Evolutionary conservation across 2,113 vertebrate species (phyloP).

Genomic region (Burhinus oedicnemus): DNA sequence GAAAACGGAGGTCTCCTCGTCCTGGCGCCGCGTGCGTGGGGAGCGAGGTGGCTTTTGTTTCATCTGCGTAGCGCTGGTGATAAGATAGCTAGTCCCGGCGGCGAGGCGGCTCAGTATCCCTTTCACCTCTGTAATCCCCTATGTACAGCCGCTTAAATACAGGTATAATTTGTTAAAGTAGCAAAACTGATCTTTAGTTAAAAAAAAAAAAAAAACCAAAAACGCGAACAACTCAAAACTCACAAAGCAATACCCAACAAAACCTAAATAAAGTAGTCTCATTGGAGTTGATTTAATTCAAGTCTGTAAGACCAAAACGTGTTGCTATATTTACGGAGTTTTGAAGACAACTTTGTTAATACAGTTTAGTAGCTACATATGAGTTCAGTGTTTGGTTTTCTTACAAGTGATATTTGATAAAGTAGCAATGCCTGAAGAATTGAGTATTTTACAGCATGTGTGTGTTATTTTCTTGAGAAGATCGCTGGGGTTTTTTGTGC

Average conservation of each 20-base stretch:
- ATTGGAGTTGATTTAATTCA: neutral
- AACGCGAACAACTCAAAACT: neutral
- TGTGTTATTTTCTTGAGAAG: neutral
- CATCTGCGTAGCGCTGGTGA: fast-evolving
- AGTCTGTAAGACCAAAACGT: fast-evolving
- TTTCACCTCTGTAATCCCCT: fast-evolving
- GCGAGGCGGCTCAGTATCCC: fast-evolving
- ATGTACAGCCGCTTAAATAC: fast-evolving
- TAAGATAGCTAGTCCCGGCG: too few relatives aligned
- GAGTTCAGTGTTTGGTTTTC: fast-evolving
- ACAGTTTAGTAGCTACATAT: fast-evolving
- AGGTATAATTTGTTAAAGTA: neutral
- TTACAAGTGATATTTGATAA: fast-evolving
- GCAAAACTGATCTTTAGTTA: neutral
- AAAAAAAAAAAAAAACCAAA: neutral
- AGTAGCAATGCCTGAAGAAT: neutral
- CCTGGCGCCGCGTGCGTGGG: fast-evolving
- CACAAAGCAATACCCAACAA: fast-evolving
- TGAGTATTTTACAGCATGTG: fast-evolving
- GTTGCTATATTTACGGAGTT: fast-evolving
- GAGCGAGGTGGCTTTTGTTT: neutral
- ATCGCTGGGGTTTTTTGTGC: fast-evolving
- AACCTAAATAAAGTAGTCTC: fast-evolving
- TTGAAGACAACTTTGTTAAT: neutral
- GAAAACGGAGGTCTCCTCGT: fast-evolving